These are phyloP conservation scores for Epizoanthus ramosus DNA, from an alignment of 92 coral and sea anemone genomes.

Conservation along the genomic window DNA sequence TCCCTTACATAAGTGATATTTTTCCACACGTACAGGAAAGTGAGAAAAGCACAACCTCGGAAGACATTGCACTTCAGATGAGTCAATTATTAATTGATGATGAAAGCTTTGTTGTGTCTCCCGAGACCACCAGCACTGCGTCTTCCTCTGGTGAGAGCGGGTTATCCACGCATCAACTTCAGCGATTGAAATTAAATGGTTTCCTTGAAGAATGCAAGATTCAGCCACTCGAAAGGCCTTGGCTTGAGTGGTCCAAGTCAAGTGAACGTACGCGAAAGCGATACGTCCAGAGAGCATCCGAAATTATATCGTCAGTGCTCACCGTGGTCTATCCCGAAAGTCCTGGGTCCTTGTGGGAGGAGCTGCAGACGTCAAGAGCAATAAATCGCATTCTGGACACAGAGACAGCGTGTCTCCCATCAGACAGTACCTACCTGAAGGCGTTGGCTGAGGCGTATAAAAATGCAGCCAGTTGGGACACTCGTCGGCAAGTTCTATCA, in stretches of 20 bases:
- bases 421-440: slow-evolving; percentile 2
- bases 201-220: slow-evolving; percentile 29
- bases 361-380: slow-evolving; percentile 12
- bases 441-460: too few relatives aligned
- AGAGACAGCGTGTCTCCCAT: neutral
- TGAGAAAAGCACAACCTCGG: neutral
- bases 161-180: slow-evolving; percentile 20
- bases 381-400: slow-evolving; percentile 12
- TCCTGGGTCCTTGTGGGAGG: slow-evolving; percentile 27
- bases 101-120: slow-evolving; percentile 36
- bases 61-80: slow-evolving; percentile 1
- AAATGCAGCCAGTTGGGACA: too few relatives aligned
- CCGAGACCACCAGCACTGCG: slow-evolving; percentile 29
- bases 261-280: slow-evolving; percentile 19
- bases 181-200: slow-evolving; percentile 1
- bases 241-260: slow-evolving; percentile 34
- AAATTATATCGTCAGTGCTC: slow-evolving; percentile 23
- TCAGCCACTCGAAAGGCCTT: slow-evolving; percentile 28
- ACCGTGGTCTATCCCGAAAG: slow-evolving; percentile 20
- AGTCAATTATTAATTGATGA: slow-evolving; percentile 10
- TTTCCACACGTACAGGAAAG: neutral
- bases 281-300: slow-evolving; percentile 21
- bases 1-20: neutral
- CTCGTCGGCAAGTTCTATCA: too few relatives aligned
- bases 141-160: slow-evolving; percentile 27